Base-by-base conservation (phyloP, 2,888 invertebrate species). In the Hofmannophila pseudospretella region DNA sequence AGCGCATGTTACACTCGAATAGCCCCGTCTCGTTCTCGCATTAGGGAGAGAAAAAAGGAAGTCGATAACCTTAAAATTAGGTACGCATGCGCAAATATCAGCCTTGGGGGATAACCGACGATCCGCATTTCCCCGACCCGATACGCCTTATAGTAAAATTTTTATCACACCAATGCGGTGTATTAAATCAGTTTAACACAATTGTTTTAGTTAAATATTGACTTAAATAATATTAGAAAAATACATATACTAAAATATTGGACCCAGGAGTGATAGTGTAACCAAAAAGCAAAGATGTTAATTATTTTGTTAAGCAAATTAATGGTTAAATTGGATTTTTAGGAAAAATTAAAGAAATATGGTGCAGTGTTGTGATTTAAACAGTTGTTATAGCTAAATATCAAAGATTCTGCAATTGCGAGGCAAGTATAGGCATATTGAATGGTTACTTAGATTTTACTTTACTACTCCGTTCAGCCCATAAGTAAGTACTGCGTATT, bases 1-100 rank as follows among this genome's bases (percentile, higher is more conserved):
- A 74, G 84, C 85, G 85, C 84, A 86, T 77, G 82, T 76, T 67
- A 50, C 59, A 47, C 56, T 50, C 48, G 47, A 39, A 31, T 49
- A 41, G 39, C 23, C 35, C 57, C 42, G 31, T 65, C 73, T 64
- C 72, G 49, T 51, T 76, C 56, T 33, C 25, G n/a, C 49, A 27
- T n/a, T 22, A 36, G 12, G 35, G 39, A 39, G 49, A 46, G 41
- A 36, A 52, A 70, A 44, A 55, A 53, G 79, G 75, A 42, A 52
- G 44, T 44, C 38, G 53, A 79, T 81, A 79, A 80, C 79, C 76
- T 72, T 44, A 42, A 54, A 61, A 56, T 44, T 45, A 31, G 37
- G 42, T 45, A 72, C 76, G 80, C 84, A 75, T 76, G 84, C 84
- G 84, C 74, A 58, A 38, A 51, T 50, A 39, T 34, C 29, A 43